These are phyloP conservation scores for Channa maculata DNA, from an alignment of 2,113 vertebrate genomes.

Conservation along the genomic window DNA sequence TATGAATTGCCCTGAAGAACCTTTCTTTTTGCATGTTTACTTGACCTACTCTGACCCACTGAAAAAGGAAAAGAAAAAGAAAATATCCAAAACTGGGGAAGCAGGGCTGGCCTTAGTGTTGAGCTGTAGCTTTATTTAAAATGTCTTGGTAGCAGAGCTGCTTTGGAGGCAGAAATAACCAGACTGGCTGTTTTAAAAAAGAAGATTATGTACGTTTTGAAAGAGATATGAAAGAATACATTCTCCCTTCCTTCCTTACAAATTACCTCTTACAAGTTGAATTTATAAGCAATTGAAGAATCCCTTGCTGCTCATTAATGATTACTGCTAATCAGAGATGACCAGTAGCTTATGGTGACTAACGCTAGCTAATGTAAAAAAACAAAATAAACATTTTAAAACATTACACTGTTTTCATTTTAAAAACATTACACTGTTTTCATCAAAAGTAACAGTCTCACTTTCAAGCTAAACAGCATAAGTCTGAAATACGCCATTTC, in stretches of 20 bases:
- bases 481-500: not conserved
- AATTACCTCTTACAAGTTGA: too few species aligned
- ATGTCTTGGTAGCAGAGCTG: slow-evolving; percentile 10
- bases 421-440: not conserved
- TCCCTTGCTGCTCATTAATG: too few species aligned
- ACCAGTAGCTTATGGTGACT: not conserved
- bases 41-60: not conserved
- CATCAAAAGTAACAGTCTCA: not conserved
- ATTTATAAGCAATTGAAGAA: too few species aligned
- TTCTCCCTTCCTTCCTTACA: too few species aligned
- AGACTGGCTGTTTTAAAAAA: not conserved
- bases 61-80: slow-evolving; percentile 19
- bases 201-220: not conserved
- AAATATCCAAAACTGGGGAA: slow-evolving; percentile 24
- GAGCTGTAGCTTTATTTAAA: slow-evolving; percentile 36
- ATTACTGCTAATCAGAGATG: not conserved
- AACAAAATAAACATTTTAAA: too few species aligned
- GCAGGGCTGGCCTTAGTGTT: not conserved
- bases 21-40: slow-evolving; percentile 2
- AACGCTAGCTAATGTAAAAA: not conserved
- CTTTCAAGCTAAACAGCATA: not conserved
- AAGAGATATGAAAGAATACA: not conserved
- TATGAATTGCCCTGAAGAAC: slow-evolving; percentile 10
- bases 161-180: slow-evolving; percentile 49
- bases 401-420: not conserved